Evolutionary conservation across 2,113 vertebrate genomes (phyloP).

Genomic region (Strigops habroptila): DNA sequence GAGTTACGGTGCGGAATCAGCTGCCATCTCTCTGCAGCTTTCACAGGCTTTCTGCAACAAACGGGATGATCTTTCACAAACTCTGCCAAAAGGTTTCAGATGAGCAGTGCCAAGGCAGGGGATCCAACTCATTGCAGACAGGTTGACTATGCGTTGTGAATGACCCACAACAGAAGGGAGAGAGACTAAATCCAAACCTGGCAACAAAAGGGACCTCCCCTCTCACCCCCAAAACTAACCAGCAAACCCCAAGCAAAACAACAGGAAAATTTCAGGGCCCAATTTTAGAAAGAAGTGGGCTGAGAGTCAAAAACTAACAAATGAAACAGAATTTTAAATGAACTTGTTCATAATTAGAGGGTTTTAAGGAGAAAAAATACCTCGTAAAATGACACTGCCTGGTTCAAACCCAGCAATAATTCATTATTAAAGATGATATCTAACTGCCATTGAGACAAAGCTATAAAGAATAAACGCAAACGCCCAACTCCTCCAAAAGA

Average conservation of each 20-base stretch:
- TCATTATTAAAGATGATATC: slow-evolving; percentile 44
- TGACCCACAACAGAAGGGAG: not conserved
- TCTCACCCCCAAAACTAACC: not conserved
- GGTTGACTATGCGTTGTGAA: not conserved
- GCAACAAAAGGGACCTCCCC: not conserved
- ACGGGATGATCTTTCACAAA: not conserved
- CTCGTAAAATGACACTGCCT: slow-evolving; percentile 14
- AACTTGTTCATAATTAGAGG: not conserved
- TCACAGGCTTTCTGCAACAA: not conserved
- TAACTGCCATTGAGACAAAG: slow-evolving; percentile 20
- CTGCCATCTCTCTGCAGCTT: not conserved
- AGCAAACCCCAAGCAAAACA: not conserved
- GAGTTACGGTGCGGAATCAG: not conserved
- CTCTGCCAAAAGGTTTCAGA: slow-evolving; percentile 11
- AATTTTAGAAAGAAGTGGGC: not conserved
- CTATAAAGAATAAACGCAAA: not conserved
- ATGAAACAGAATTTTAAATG: slow-evolving; percentile 20
- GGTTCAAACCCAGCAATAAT: slow-evolving; percentile 49
- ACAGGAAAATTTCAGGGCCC: not conserved
- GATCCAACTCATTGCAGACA: not conserved
- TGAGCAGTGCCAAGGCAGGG: not conserved
- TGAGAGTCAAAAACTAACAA: not conserved
- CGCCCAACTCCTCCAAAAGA: not conserved
- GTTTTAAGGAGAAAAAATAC: slow-evolving; percentile 6
- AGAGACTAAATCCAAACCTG: not conserved